A percentile compares a stretch with the other conserved stretches of the same genome.
These are phyloP conservation scores for Ophioninae sp. DNA, from an alignment of 2,888 invertebrate species.

Conservation along the genomic window DNA sequence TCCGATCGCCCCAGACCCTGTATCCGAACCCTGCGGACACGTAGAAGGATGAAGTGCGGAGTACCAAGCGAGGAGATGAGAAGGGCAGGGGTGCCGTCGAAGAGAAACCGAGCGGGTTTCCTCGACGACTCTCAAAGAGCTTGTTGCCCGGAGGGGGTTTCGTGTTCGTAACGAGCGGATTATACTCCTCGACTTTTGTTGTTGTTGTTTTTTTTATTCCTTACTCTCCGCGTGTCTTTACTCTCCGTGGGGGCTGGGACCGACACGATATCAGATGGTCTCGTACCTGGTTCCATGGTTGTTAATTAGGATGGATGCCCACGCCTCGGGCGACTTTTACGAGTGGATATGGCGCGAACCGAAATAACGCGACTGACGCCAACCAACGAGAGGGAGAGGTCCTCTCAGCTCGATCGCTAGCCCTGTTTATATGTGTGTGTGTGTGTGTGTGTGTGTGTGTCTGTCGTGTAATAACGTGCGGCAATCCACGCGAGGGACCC, in stretches of 20 bases:
- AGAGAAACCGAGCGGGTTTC: conserved; percentile 37
- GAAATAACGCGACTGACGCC: conserved; percentile 76
- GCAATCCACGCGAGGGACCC: conserved; percentile 64
- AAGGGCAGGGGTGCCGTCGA: conserved; percentile 53
- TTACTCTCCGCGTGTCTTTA: conserved; percentile 35
- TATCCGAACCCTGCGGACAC: conserved; percentile 38
- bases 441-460: background rate
- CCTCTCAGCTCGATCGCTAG: conserved; percentile 26
- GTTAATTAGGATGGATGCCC: conserved; percentile 81
- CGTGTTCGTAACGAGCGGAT: conserved; percentile 80
- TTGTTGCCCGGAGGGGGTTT: conserved; percentile 69
- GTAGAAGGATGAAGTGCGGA: conserved; percentile 45
- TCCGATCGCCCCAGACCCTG: conserved; percentile 36
- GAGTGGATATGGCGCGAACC: conserved; percentile 78
- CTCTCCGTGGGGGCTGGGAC: conserved; percentile 34
- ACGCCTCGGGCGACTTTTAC: conserved; percentile 80
- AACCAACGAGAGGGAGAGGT: conserved; percentile 57
- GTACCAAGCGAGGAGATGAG: conserved; percentile 22
- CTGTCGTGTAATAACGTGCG: conserved; percentile 25
- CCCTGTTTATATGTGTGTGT: background rate
- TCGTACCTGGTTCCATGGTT: conserved; percentile 78
- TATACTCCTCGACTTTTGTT: conserved; percentile 70
- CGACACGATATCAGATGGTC: conserved; percentile 78
- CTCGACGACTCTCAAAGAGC: conserved; percentile 47
- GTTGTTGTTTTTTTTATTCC: conserved; percentile 10